These are phyloP conservation scores for Apis mellifera DNA, from an alignment of 1,140 invertebrate species.

Conservation along the genomic window Amel_HAv3.1 CM009931.2:8961501-8962000, in stretches of 20 bases:
- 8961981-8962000: constrained; percentile 58
- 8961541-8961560: neutral
- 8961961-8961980: constrained; percentile 62
- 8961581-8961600: too few relatives aligned
- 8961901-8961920: constrained; percentile 57
- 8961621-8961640: too few relatives aligned
- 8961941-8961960: constrained; percentile 55
- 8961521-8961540: neutral
- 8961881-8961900: too few relatives aligned
- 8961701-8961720: neutral
- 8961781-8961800: constrained; percentile 9
- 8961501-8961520: neutral
- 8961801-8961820: constrained; percentile 4
- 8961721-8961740: neutral
- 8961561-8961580: constrained; percentile 8
- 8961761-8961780: constrained; percentile 47
- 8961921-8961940: constrained; percentile 52
- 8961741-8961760: constrained; percentile 36
- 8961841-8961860: constrained; percentile 7
- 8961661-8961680: neutral
- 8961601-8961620: too few relatives aligned
- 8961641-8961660: neutral
- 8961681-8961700: too few relatives aligned
- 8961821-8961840: constrained; percentile 44
- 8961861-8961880: neutral